These are phyloP conservation scores for Acrocephalus kingi DNA, from an alignment of 2,113 vertebrate genomes.

Conservation along the genomic window DNA sequence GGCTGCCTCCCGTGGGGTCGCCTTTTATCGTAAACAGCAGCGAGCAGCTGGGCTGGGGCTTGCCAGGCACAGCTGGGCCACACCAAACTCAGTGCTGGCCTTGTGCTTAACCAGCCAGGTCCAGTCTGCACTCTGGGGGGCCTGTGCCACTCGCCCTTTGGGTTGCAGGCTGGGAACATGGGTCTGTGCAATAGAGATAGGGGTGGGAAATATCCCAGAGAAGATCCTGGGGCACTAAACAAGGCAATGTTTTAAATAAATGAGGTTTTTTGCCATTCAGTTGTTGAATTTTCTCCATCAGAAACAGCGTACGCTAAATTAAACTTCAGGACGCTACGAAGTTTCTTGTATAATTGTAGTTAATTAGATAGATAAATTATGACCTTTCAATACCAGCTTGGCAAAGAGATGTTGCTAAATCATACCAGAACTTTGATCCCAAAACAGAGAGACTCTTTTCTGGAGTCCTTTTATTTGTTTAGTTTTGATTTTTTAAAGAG, in stretches of 20 bases:
- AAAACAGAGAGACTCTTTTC: background rate
- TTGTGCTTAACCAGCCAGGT: background rate
- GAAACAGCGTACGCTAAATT: rapidly evolving
- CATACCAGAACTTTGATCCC: background rate
- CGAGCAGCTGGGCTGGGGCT: background rate
- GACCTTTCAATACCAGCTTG: background rate
- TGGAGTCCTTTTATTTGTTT: background rate
- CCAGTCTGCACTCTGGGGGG: background rate
- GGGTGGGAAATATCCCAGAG: background rate
- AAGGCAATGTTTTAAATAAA: background rate
- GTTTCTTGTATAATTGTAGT: background rate
- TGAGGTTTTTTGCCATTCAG: rapidly evolving
- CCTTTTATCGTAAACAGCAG: conserved; percentile 13
- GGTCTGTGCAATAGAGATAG: background rate
- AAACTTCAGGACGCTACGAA: background rate
- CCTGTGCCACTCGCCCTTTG: rapidly evolving
- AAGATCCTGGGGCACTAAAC: background rate
- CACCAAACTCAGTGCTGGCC: background rate
- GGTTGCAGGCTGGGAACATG: background rate
- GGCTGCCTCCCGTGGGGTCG: background rate
- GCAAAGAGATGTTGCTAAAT: background rate
- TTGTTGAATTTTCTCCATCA: background rate
- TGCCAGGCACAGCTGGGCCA: background rate
- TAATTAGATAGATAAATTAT: background rate
- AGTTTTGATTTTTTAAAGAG: rapidly evolving